Evolutionary conservation across 1,140 invertebrate species (phyloP), one percentile per base, ranked within the genome.

Genomic region (Heliothis virescens): DNA sequence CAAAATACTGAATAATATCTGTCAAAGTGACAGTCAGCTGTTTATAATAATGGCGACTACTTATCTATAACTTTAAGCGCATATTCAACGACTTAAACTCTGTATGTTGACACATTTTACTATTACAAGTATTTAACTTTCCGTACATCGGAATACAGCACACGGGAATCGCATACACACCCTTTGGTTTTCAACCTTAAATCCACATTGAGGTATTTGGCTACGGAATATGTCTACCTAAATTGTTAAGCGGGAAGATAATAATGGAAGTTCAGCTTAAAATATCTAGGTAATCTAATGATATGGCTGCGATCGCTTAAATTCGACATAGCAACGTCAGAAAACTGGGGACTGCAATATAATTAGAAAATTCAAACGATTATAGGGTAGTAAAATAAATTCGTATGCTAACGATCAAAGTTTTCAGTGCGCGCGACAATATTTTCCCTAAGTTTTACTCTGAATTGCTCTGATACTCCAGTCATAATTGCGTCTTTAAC

Each of bases 251-350:
- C 53, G 18, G 75, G 62, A 78, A 78, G 63, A 78, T 67, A 48
- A 67, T 53, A 26, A 63, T 73, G 82, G 76, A 81, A 81, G 79
- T 78, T 74, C 47, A 74, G 80, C 81, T 84, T 84, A 84, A 82
- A 76, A 78, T 76, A 81, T 83, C 79, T 84, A 83, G 62, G 72
- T 72, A 67, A 73, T 79, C 84, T 85, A 85, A 82, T 85, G 84
- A 85, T 85, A 85, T 85, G 84, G 75, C 63, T 82, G 80, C 78
- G 80, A 83, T 83, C 78, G 77, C 53, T 81, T 81, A 82, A 83
- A 79, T 74, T 82, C 78, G 77, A 79, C 48, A 26, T 79, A 63
- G 82, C 71, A 76, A 72, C 47, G 47, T 67, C 21, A 52, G 50
- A 48, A 57, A 47, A 71, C 52, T 13, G 52, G 71, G 21, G 18